Percentiles rank a stretch among this genome's conserved stretches.
phyloP scores from a whole-genome alignment of 2,888 invertebrate species.

The Ennomos fuscantarius region DNA sequence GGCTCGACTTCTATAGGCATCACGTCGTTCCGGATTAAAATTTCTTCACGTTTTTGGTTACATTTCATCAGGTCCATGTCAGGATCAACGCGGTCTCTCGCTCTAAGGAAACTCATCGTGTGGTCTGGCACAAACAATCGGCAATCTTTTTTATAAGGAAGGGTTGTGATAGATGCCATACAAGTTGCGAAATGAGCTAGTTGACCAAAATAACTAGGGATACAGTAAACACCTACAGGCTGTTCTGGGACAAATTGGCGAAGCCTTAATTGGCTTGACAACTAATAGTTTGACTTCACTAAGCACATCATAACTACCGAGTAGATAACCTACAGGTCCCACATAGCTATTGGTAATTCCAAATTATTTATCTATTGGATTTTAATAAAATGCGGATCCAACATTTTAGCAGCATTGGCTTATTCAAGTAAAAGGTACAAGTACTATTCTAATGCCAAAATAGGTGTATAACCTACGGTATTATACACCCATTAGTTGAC shows the following conservation, averaged over 20 bases:
- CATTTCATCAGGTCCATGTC: slow-evolving; percentile 9
- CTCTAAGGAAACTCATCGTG: slow-evolving; percentile 7
- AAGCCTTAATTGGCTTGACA: slow-evolving; percentile 17
- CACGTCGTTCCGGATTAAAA: neutral
- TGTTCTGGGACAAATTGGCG: slow-evolving; percentile 11
- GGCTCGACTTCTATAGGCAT: neutral
- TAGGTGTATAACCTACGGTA: no score
- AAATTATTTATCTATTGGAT: no score
- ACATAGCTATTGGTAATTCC: no score
- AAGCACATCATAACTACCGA: neutral
- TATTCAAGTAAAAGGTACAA: no score
- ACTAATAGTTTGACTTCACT: neutral
- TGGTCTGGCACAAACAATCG: slow-evolving; percentile 11
- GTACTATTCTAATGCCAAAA: no score
- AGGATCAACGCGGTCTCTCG: slow-evolving; percentile 1
- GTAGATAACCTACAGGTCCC: no score
- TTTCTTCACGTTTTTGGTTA: neutral
- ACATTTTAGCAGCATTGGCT: no score
- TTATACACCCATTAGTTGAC: no score
- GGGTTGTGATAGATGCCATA: slow-evolving; percentile 12
- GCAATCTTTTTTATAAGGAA: slow-evolving; percentile 3
- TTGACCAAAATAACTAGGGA: slow-evolving; percentile 8
- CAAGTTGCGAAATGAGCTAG: slow-evolving; percentile 18
- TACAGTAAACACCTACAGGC: neutral
- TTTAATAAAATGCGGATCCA: no score